Percentiles rank a stretch among this genome's conserved stretches.
phyloP scores from a whole-genome alignment of 2,113 vertebrate species.

The Albula goreensis region DNA sequence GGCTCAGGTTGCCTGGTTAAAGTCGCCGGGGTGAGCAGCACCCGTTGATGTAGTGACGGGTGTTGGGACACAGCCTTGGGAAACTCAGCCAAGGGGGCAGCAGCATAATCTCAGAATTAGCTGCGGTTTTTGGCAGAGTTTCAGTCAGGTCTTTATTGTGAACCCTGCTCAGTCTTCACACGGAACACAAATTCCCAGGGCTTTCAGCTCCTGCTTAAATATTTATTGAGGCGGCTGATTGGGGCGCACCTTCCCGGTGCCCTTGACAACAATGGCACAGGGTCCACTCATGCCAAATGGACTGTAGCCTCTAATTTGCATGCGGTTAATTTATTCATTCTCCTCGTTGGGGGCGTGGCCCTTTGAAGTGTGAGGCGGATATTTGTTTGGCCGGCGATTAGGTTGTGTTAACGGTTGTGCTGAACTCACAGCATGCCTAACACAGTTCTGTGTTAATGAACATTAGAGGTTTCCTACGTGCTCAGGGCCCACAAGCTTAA shows the following conservation, averaged over 20 bases:
- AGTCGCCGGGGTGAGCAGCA: constrained; percentile 43
- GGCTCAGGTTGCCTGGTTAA: constrained; percentile 17
- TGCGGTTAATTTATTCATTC: constrained; percentile 58
- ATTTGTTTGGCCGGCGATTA: constrained; percentile 32
- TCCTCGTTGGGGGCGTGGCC: constrained; percentile 42
- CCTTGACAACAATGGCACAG: constrained; percentile 55
- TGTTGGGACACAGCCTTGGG: constrained; percentile 57
- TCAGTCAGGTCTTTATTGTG: constrained; percentile 51
- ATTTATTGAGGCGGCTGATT: constrained; percentile 54
- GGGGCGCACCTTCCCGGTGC: constrained; percentile 50
- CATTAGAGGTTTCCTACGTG: too few species aligned
- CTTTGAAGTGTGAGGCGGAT: neutral
- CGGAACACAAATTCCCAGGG: constrained; percentile 41
- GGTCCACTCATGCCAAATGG: constrained; percentile 38
- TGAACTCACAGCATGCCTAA: too few species aligned
- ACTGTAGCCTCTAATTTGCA: constrained; percentile 49
- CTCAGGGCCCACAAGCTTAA: too few species aligned
- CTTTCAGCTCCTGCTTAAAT: constrained; percentile 56
- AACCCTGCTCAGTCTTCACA: constrained; percentile 51
- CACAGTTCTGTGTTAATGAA: too few species aligned
- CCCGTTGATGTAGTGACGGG: constrained; percentile 45
- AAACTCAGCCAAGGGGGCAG: constrained; percentile 25
- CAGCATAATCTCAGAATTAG: constrained; percentile 43
- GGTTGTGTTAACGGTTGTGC: too few species aligned
- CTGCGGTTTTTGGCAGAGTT: constrained; percentile 56